A percentile compares a stretch with the other conserved stretches of the same genome.
Evolutionary conservation across 2,797 vertebrate genomes (phyloP).

Genomic region (Protonibea diacanthus): DNA sequence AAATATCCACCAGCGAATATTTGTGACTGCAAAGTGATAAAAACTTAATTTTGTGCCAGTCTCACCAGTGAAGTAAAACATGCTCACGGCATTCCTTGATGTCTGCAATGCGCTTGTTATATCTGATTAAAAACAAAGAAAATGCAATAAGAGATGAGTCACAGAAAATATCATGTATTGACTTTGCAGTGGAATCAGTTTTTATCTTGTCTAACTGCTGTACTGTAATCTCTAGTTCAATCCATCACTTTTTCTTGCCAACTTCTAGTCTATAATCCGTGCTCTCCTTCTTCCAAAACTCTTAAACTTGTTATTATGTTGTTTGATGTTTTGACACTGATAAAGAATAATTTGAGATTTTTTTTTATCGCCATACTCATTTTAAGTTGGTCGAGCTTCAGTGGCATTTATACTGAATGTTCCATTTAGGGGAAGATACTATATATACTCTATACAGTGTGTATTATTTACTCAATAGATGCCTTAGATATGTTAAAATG

Average conservation of each 20-base stretch:
- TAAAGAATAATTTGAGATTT: not conserved
- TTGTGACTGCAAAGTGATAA: conserved; percentile 2
- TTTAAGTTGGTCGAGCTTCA: not conserved
- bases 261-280: not conserved
- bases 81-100: conserved; percentile 93
- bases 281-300: not conserved
- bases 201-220: not conserved
- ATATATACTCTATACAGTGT: no score
- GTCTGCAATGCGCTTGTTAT: conserved; percentile 90
- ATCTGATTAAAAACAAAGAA: conserved; percentile 78
- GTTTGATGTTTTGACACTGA: not conserved
- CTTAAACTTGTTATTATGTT: not conserved
- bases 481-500: no score
- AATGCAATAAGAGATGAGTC: not conserved
- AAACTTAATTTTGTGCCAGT: not conserved
- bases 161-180: not conserved
- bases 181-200: not conserved
- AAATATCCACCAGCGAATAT: conserved; percentile 15
- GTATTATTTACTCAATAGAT: no score
- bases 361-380: not conserved
- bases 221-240: not conserved
- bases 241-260: not conserved
- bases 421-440: no score
- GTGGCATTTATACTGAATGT: no score
- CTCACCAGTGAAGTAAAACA: conserved; percentile 87